A percentile compares a stretch with the other conserved stretches of the same genome.
Evolutionary conservation across 2,113 vertebrate genomes (phyloP).

Genomic region (Caracal caracal): DNA sequence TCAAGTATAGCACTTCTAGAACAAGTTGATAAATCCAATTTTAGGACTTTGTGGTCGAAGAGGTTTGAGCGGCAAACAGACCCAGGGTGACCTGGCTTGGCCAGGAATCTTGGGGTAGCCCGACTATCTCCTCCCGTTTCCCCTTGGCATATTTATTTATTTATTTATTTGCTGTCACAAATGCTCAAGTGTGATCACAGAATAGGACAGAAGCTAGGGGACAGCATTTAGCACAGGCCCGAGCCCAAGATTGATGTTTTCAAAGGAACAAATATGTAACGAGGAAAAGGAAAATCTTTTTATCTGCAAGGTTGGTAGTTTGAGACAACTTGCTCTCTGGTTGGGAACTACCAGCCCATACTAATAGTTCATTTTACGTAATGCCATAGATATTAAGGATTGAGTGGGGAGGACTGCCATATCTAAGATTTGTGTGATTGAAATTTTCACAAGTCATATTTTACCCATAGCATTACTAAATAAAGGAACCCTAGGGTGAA

Average conservation of each 20-base stretch:
- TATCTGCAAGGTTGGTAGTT: neutral
- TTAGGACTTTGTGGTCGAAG: neutral
- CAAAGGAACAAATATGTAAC: neutral
- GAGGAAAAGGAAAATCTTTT: conserved; percentile 16
- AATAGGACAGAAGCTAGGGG: neutral
- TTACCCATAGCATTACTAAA: neutral
- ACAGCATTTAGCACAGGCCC: conserved; percentile 28
- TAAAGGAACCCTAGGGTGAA: neutral
- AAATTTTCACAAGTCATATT: neutral
- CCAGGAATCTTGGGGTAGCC: neutral
- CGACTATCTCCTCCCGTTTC: neutral
- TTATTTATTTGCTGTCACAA: neutral
- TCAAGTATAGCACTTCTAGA: neutral
- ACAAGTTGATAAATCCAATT: conserved; percentile 23
- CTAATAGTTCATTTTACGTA: neutral
- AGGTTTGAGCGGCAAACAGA: neutral
- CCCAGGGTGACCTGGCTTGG: neutral
- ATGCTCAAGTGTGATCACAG: neutral
- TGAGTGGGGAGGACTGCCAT: neutral
- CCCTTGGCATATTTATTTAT: neutral
- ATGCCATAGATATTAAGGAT: neutral
- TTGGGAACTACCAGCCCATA: neutral
- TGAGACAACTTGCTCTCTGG: neutral
- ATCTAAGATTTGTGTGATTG: neutral
- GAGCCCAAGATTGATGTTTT: conserved; percentile 15